phyloP scores from a whole-genome alignment of 2,113 vertebrate genomes.

The Aix galericulata region DNA sequence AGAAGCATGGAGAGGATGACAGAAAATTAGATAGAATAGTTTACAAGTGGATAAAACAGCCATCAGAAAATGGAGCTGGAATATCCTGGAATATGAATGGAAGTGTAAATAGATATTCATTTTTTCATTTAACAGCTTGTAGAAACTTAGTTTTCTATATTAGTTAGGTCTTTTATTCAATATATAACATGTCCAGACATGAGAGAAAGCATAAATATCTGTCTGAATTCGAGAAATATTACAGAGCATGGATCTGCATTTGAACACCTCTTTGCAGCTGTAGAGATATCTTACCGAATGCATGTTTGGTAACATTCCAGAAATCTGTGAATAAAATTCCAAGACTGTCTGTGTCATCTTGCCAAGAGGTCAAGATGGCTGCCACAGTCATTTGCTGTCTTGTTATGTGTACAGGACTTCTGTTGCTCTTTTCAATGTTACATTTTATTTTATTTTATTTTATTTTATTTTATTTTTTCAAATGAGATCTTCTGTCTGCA shows the following conservation, averaged over 20 bases:
- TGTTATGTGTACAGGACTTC: background rate
- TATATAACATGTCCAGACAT: background rate
- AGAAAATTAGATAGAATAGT: background rate
- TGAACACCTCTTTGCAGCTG: background rate
- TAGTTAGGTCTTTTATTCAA: background rate
- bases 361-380: background rate
- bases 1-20: background rate
- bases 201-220: background rate
- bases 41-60: background rate
- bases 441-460: background rate
- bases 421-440: background rate
- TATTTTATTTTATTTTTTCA: background rate
- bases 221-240: background rate
- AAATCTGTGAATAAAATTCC: slow-evolving; percentile 18
- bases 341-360: background rate
- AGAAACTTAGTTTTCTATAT: background rate
- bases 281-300: background rate
- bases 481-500: background rate
- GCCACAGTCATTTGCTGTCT: background rate
- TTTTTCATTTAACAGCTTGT: background rate
- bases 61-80: background rate
- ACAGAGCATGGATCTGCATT: background rate
- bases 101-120: background rate
- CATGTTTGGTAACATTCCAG: background rate
- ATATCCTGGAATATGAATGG: background rate